Conservation (phyloP, 2,797 vertebrate genomes). For the Pangasius krempfi region DNA sequence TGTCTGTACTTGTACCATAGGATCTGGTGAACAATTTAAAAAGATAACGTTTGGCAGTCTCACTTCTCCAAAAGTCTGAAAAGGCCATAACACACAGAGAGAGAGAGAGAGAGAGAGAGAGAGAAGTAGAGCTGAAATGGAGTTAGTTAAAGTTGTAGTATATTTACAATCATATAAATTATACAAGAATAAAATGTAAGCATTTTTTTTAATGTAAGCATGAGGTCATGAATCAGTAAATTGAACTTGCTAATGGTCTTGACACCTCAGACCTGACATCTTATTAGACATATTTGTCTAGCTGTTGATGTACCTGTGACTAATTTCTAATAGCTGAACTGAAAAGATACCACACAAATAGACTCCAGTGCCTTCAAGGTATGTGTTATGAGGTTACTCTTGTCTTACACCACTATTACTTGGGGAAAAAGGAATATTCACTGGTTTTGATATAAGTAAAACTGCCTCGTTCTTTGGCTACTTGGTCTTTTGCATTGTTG, state of each 20-base stretch:
- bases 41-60: neutral
- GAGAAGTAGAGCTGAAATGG: neutral
- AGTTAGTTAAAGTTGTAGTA: neutral
- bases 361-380: neutral
- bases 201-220: neutral
- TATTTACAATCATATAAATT: neutral
- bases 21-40: neutral
- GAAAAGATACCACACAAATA: neutral
- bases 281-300: conserved; percentile 14
- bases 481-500: neutral
- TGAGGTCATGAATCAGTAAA: neutral
- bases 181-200: neutral
- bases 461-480: neutral
- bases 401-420: neutral
- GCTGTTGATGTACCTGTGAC: neutral
- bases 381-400: neutral
- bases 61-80: neutral
- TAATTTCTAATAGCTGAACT: conserved; percentile 14
- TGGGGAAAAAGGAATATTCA: neutral
- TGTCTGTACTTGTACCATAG: neutral
- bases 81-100: neutral
- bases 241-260: neutral
- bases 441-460: too few species aligned
- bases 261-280: neutral
- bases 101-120: conserved; percentile 1